Evolutionary conservation across 1,140 invertebrate species (phyloP).

Genomic region (Agrypnia vestita): DNA sequence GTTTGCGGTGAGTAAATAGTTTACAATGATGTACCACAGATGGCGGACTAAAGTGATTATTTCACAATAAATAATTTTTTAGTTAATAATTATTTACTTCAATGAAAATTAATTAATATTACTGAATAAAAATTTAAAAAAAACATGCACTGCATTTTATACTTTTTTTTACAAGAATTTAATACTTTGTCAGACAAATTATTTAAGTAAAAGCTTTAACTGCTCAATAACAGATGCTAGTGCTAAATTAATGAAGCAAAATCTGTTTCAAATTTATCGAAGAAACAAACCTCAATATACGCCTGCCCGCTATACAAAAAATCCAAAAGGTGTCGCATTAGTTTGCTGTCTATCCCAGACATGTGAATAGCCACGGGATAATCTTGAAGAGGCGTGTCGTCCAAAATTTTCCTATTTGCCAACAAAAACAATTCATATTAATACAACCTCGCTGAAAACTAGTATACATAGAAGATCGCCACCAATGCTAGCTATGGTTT

Average conservation of each 20-base stretch:
- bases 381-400: slow-evolving; percentile 82
- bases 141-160: background rate
- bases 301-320: slow-evolving; percentile 90
- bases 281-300: slow-evolving; percentile 79
- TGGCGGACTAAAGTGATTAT: no score
- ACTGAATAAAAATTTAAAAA: background rate
- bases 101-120: background rate
- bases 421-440: slow-evolving; percentile 41
- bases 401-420: slow-evolving; percentile 76
- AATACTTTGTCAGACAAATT: background rate
- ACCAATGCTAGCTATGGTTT: no score
- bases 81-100: no score
- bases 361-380: slow-evolving; percentile 84
- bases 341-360: slow-evolving; percentile 83
- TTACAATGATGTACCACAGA: no score
- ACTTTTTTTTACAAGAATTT: no score
- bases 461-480: no score
- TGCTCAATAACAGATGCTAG: no score
- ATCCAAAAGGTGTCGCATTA: slow-evolving; percentile 85
- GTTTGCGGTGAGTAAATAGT: no score
- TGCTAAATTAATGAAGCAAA: no score
- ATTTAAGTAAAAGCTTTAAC: no score
- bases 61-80: no score
- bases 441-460: no score
- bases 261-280: slow-evolving; percentile 36